A percentile compares a stretch with the other conserved stretches of the same genome.
Evolutionary conservation across 2,888 invertebrate species (phyloP).

Genomic region (Chloroclystis v-ata): DNA sequence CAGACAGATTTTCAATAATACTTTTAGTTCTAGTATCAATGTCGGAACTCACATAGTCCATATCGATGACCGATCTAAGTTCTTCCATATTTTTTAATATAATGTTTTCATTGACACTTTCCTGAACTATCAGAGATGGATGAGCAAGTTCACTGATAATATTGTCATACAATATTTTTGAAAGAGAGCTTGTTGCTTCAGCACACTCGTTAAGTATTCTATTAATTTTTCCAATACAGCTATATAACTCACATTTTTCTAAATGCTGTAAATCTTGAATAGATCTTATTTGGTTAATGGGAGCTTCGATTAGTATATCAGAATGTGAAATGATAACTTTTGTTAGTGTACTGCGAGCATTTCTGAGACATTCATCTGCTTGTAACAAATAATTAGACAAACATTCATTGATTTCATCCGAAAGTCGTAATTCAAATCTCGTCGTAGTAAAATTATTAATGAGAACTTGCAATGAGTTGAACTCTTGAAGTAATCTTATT

Average conservation of each 20-base stretch:
- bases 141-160: slow-evolving; percentile 43
- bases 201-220: slow-evolving; percentile 32
- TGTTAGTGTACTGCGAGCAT: slow-evolving; percentile 42
- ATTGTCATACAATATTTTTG: slow-evolving; percentile 32
- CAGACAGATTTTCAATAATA: slow-evolving; percentile 37
- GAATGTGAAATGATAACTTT: slow-evolving; percentile 51
- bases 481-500: slow-evolving; percentile 60
- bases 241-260: slow-evolving; percentile 26
- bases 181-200: slow-evolving; percentile 35
- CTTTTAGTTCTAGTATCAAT: slow-evolving; percentile 29
- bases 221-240: slow-evolving; percentile 32
- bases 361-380: slow-evolving; percentile 46
- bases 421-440: slow-evolving; percentile 34
- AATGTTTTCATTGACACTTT: slow-evolving; percentile 28
- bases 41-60: slow-evolving; percentile 26
- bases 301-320: slow-evolving; percentile 43
- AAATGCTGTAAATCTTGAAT: slow-evolving; percentile 28
- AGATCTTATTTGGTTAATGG: slow-evolving; percentile 41
- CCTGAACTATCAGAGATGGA: slow-evolving; percentile 8
- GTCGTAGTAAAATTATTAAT: slow-evolving; percentile 49
- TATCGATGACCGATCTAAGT: slow-evolving; percentile 36
- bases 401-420: slow-evolving; percentile 42
- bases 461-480: slow-evolving; percentile 42
- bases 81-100: slow-evolving; percentile 39
- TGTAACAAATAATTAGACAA: slow-evolving; percentile 45